Conservation (phyloP, 2,113 vertebrate species). For the Egretta garzetta region DNA sequence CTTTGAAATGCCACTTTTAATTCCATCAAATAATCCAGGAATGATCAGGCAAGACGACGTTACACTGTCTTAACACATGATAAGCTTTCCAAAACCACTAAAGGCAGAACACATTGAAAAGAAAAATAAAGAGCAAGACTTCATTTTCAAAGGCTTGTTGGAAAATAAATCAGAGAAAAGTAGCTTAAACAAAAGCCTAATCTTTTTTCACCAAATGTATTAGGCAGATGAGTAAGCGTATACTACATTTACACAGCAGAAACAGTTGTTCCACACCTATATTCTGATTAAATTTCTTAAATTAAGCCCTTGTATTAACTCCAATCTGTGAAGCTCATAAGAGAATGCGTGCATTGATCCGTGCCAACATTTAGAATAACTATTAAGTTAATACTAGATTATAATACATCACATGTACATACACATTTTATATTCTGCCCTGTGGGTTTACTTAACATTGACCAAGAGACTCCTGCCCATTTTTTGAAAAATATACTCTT, state of each 20-base stretch:
- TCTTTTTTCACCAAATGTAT: constrained; percentile 24
- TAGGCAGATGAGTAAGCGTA: constrained; percentile 1
- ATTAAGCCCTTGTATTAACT: constrained; percentile 29
- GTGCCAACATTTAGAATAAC: constrained; percentile 37
- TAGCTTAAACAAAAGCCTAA: neutral
- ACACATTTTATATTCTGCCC: neutral
- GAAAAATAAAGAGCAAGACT: neutral
- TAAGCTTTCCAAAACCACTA: neutral
- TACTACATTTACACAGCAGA: constrained; percentile 14
- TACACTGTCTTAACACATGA: neutral
- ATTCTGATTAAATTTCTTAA: constrained; percentile 39
- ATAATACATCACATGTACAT: constrained; percentile 21
- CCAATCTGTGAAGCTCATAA: constrained; percentile 28
- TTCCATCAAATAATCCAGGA: neutral
- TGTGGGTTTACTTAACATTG: neutral
- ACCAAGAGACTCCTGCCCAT: neutral
- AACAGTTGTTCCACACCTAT: neutral
- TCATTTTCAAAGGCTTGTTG: constrained; percentile 9
- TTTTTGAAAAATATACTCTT: neutral
- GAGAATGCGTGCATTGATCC: constrained; percentile 42
- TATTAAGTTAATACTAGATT: constrained; percentile 40
- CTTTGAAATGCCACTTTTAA: neutral
- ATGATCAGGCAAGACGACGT: neutral
- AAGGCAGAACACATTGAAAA: neutral
- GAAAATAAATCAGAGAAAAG: neutral